A percentile compares a stretch with the other conserved stretches of the same genome.
These are phyloP conservation scores for Myotis lucifugus DNA, from an alignment of 2,113 vertebrate genomes.

Conservation along the genomic window DNA sequence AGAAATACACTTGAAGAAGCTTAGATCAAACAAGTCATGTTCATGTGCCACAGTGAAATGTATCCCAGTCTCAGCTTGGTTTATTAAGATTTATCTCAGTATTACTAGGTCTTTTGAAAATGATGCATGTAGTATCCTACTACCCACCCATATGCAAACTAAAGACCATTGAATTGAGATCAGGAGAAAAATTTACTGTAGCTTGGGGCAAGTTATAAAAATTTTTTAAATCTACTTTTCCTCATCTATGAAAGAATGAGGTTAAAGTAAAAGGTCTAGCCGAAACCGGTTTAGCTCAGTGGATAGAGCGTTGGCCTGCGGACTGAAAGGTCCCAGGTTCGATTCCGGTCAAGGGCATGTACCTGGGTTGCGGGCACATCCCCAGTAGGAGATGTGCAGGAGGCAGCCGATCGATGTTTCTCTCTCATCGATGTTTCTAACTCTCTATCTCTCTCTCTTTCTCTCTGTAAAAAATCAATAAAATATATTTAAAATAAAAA, in stretches of 20 bases:
- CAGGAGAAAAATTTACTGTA: not conserved
- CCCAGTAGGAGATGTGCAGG: no score
- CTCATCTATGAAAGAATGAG: not conserved
- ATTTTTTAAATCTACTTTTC: not conserved
- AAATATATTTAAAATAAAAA: no score
- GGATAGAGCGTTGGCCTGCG: no score
- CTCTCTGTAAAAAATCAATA: no score
- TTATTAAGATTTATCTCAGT: not conserved
- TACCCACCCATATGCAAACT: not conserved
- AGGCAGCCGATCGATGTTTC: no score
- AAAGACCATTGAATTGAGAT: not conserved
- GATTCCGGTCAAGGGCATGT: no score
- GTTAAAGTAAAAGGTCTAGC: slow-evolving; percentile 11
- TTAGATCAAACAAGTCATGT: not conserved
- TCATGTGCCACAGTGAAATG: not conserved
- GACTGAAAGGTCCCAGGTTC: no score
- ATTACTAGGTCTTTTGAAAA: slow-evolving; percentile 17
- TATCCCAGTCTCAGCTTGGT: not conserved
- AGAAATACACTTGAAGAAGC: not conserved
- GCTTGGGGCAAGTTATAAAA: not conserved
- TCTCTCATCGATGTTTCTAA: no score
- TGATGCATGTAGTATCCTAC: not conserved
- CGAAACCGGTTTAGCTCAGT: no score
- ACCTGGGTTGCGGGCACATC: no score
- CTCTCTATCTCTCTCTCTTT: no score